A percentile compares a stretch with the other conserved stretches of the same genome.
Conservation (phyloP, 2,797 vertebrate genomes). For the Oreochromis grahami region DNA sequence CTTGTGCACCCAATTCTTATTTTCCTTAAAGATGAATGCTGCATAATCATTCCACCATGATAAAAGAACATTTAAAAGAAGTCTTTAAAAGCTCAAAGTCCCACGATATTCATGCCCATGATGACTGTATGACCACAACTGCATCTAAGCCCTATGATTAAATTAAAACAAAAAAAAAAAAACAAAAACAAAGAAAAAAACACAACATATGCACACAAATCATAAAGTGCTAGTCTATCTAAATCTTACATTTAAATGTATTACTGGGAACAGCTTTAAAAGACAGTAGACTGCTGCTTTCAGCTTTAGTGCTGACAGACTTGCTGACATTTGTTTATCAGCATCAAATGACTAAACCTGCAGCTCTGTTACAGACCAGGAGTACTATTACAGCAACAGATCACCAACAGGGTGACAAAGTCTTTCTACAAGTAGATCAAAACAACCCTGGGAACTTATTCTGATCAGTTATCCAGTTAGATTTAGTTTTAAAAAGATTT, state of each 20-base stretch:
- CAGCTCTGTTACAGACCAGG: not conserved
- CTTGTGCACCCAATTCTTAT: not conserved
- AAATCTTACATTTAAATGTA: not conserved
- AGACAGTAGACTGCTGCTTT: not conserved
- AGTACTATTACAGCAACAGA: not conserved
- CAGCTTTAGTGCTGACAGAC: not conserved
- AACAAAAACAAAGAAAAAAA: not conserved
- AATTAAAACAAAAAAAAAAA: not conserved
- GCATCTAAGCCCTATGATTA: not conserved
- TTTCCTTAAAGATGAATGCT: not conserved
- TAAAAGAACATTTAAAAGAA: not conserved
- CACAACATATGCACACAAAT: not conserved
- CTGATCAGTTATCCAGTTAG: not conserved
- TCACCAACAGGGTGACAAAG: not conserved
- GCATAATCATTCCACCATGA: not conserved
- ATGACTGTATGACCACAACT: not conserved
- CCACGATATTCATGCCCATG: not conserved
- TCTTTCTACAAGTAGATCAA: not conserved
- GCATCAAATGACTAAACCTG: not conserved
- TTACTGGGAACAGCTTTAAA: not conserved
- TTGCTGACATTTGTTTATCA: not conserved
- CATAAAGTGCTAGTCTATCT: not conserved
- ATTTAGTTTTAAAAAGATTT: rapidly evolving
- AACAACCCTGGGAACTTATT: not conserved
- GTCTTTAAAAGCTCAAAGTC: not conserved